phyloP scores from a whole-genome alignment of 1,140 invertebrate species.

The Drosophila ercepeae region DNA sequence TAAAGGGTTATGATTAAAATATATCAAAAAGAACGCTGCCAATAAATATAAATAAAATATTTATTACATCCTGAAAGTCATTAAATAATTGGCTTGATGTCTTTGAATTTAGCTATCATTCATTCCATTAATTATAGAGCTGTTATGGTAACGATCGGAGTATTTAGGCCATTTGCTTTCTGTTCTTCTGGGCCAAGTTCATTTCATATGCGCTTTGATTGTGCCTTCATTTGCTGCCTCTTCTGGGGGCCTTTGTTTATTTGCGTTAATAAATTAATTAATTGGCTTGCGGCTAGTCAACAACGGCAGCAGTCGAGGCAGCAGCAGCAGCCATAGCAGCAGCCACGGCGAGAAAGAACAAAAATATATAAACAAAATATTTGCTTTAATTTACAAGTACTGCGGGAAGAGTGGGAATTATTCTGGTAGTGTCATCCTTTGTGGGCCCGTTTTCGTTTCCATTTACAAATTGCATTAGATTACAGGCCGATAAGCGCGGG shows the following conservation, averaged over 20 bases:
- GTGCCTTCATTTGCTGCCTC: slow-evolving; percentile 26
- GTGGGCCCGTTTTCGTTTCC: slow-evolving; percentile 42
- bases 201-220: slow-evolving; percentile 74
- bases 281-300: slow-evolving; percentile 73
- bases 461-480: slow-evolving; percentile 82
- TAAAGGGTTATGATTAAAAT: slow-evolving; percentile 11
- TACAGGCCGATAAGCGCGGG: slow-evolving; percentile 72
- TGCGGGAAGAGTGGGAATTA: neutral
- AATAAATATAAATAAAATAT: neutral
- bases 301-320: slow-evolving; percentile 40
- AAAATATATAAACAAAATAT: slow-evolving; percentile 81
- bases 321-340: slow-evolving; percentile 17
- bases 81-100: neutral
- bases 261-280: slow-evolving; percentile 79
- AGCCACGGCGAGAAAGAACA: slow-evolving; percentile 30
- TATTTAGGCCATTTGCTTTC: neutral
- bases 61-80: neutral
- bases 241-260: slow-evolving; percentile 55
- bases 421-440: slow-evolving; percentile 31
- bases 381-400: slow-evolving; percentile 75
- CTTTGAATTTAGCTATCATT: neutral
- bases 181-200: slow-evolving; percentile 12
- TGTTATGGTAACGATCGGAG: neutral
- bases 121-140: neutral
- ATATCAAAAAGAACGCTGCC: neutral